Conservation (phyloP, 2,888 invertebrate genomes). For the Aquatica leii region DNA sequence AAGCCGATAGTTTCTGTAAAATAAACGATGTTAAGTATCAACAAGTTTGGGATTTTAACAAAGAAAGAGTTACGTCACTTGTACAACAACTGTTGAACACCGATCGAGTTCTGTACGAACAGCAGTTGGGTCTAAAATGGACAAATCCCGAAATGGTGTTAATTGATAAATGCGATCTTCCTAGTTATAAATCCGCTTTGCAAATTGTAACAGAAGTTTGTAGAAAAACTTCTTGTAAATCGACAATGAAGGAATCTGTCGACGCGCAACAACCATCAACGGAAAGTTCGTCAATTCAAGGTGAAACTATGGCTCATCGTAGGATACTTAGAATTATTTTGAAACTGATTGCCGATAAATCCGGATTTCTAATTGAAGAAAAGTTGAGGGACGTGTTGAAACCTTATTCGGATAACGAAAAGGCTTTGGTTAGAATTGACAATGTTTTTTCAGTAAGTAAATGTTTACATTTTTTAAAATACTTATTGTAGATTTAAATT, state of each 20-base stretch:
- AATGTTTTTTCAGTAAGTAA: slow-evolving; percentile 74
- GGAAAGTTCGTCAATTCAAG: not conserved
- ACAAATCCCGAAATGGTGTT: slow-evolving; percentile 57
- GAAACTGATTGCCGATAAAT: slow-evolving; percentile 72
- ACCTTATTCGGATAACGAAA: slow-evolving; percentile 69
- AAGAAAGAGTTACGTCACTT: slow-evolving; percentile 62
- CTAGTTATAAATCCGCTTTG: slow-evolving; percentile 55
- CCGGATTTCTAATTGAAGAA: slow-evolving; percentile 79
- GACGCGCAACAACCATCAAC: not conserved
- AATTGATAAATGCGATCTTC: slow-evolving; percentile 60
- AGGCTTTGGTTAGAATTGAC: slow-evolving; percentile 76
- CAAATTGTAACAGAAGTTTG: slow-evolving; percentile 15
- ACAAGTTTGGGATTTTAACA: slow-evolving; percentile 70
- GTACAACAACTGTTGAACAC: slow-evolving; percentile 65
- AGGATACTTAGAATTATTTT: slow-evolving; percentile 69
- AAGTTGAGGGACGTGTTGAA: slow-evolving; percentile 70
- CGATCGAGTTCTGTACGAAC: slow-evolving; percentile 70
- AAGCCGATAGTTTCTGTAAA: slow-evolving; percentile 71
- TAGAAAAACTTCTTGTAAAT: slow-evolving; percentile 18
- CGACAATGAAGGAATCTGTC: not conserved
- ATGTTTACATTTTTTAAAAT: not conserved
- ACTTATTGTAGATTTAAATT: not conserved
- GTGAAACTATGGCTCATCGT: slow-evolving; percentile 32
- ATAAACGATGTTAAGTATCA: slow-evolving; percentile 71
- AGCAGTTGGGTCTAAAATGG: slow-evolving; percentile 69